These are phyloP conservation scores for Malurus leucopterus DNA, from an alignment of 2,797 vertebrate genomes.

Conservation along the genomic window DNA sequence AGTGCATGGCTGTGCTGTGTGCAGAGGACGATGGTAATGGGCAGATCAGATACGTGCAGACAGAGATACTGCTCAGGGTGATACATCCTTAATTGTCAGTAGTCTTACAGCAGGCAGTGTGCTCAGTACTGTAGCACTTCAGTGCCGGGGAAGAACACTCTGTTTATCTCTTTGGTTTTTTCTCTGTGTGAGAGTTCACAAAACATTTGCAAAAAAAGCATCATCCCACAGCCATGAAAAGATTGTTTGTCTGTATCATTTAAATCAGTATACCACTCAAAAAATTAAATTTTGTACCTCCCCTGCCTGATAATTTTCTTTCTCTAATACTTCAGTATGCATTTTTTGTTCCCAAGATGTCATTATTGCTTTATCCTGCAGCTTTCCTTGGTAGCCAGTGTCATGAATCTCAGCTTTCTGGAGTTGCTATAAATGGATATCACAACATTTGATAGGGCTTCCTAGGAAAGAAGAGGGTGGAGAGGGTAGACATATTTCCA, in stretches of 20 bases:
- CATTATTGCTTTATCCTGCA: neutral
- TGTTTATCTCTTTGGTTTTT: neutral
- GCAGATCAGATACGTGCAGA: neutral
- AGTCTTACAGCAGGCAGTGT: neutral
- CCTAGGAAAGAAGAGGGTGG: neutral
- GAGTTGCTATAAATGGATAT: neutral
- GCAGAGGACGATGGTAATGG: neutral
- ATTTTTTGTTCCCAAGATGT: neutral
- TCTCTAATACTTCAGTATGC: neutral
- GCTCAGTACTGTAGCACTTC: constrained; percentile 15
- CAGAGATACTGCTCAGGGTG: constrained; percentile 12
- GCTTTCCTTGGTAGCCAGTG: neutral
- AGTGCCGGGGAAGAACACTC: constrained; percentile 5
- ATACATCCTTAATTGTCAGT: constrained; percentile 24
- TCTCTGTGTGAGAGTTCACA: neutral
- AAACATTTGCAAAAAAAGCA: constrained; percentile 1
- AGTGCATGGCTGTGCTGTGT: neutral
- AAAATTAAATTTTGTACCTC: neutral
- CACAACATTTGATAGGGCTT: neutral
- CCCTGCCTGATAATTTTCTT: neutral
- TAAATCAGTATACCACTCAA: neutral
- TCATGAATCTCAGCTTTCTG: neutral
- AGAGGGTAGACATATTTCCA: neutral
- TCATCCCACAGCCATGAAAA: neutral
- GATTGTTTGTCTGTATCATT: neutral